Conservation (phyloP, 2,113 vertebrate species). For the Turdus rufiventris region DNA sequence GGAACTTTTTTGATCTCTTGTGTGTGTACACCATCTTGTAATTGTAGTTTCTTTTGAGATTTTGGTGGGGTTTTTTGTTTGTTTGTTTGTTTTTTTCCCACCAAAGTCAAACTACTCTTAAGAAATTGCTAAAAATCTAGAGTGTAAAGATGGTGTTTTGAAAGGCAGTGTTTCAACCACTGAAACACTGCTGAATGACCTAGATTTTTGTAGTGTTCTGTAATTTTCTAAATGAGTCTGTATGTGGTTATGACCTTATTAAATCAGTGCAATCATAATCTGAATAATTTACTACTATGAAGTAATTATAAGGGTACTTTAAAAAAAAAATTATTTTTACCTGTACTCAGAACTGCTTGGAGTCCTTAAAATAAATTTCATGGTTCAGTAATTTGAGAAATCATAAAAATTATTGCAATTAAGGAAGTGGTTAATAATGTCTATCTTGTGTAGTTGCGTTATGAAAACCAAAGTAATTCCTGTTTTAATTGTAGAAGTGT, state of each 20-base stretch:
- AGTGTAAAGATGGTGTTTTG: background rate
- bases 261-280: slow-evolving; percentile 26
- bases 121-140: background rate
- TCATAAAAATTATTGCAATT: slow-evolving; percentile 15
- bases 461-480: background rate
- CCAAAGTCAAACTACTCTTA: background rate
- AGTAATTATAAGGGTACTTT: background rate
- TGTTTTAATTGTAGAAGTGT: slow-evolving; percentile 7
- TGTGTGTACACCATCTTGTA: background rate
- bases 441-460: background rate
- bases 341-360: background rate
- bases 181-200: background rate
- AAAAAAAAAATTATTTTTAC: background rate
- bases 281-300: slow-evolving; percentile 15
- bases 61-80: background rate
- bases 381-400: background rate
- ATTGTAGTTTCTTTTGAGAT: background rate
- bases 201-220: background rate
- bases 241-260: slow-evolving; percentile 2
- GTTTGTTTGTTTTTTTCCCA: background rate
- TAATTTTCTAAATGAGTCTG: background rate
- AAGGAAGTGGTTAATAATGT: slow-evolving; percentile 42
- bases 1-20: background rate
- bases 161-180: background rate
- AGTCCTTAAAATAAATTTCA: slow-evolving; percentile 35